phyloP scores from a whole-genome alignment of 1,140 invertebrate genomes.

The Alviniconcha marisindica region DNA sequence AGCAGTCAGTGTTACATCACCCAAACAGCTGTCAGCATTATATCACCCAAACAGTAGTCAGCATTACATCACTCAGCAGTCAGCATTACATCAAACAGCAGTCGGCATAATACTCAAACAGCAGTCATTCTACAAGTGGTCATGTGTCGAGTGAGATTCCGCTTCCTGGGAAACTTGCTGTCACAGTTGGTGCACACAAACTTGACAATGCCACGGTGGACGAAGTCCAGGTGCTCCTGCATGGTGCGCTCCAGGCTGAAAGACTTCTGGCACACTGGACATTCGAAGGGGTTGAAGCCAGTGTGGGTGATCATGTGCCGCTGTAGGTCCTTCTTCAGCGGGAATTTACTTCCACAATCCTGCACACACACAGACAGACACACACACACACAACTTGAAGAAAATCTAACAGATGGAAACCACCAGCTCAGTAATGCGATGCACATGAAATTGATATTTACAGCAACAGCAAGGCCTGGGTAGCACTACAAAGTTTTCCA shows the following conservation, averaged over 20 bases:
- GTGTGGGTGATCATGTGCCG: conserved; percentile 3
- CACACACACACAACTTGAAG: too few species aligned
- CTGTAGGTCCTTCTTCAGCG: background rate
- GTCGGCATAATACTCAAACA: too few species aligned
- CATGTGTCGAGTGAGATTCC: background rate
- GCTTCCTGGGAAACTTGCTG: conserved; percentile 13
- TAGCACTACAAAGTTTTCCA: too few species aligned
- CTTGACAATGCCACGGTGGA: background rate
- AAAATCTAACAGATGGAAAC: too few species aligned
- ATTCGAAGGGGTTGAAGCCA: conserved; percentile 19
- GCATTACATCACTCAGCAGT: too few species aligned
- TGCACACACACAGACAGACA: background rate
- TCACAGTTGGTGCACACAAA: background rate
- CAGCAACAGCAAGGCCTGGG: too few species aligned
- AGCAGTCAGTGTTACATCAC: too few species aligned
- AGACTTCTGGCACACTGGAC: background rate
- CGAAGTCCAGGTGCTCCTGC: conserved; percentile 6
- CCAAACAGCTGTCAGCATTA: too few species aligned
- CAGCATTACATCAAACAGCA: too few species aligned
- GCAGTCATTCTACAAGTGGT: background rate
- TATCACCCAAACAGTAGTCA: too few species aligned
- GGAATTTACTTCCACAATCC: conserved; percentile 25
- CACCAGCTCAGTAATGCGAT: too few species aligned
- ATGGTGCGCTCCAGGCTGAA: conserved; percentile 18
- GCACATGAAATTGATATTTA: too few species aligned